phyloP scores from a whole-genome alignment of 2,888 invertebrate species.

The Deilephila porcellus region DNA sequence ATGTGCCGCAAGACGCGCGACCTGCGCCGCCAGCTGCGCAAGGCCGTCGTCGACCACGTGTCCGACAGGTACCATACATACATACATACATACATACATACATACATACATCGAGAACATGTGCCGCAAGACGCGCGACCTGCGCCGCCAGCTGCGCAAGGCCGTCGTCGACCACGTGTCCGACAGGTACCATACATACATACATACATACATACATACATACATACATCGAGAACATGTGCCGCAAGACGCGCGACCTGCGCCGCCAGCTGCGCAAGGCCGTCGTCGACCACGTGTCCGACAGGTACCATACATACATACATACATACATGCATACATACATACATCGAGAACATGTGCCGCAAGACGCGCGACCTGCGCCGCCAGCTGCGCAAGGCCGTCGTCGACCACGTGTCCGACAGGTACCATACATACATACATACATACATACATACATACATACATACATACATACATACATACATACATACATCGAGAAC shows the following conservation, averaged over 20 bases:
- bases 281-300: conserved; percentile 98
- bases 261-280: conserved; percentile 97
- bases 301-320: conserved; percentile 80
- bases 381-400: conserved; percentile 97
- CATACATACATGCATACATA: no score
- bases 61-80: conserved; percentile 87
- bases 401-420: conserved; percentile 98
- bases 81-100: no score
- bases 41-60: conserved; percentile 99
- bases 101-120: conserved; percentile 95
- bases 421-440: conserved; percentile 70
- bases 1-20: conserved; percentile 98
- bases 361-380: conserved; percentile 97
- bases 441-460: background rate
- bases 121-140: conserved; percentile 97
- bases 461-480: background rate
- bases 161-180: conserved; percentile 99
- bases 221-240: conserved; percentile 98
- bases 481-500: conserved; percentile 89
- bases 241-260: conserved; percentile 96
- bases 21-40: conserved; percentile 95
- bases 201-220: no score
- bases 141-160: conserved; percentile 96
- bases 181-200: conserved; percentile 84
- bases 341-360: conserved; percentile 98